Conservation (phyloP, 1,140 invertebrate genomes). For the Drosophila yakuba region DNA sequence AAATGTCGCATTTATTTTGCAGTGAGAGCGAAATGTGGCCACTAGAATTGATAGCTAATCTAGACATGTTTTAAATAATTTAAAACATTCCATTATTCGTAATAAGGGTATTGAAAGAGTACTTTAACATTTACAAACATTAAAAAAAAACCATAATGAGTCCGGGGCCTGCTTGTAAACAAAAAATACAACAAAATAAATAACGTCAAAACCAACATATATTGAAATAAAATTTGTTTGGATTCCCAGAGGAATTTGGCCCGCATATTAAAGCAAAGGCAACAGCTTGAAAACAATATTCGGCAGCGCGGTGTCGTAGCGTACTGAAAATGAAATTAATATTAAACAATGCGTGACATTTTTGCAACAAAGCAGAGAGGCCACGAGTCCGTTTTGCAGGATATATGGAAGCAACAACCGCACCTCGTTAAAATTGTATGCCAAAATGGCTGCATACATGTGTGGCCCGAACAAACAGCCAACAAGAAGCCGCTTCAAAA, state of each 20-base stretch:
- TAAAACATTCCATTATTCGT: not conserved
- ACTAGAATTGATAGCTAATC: constrained; percentile 16
- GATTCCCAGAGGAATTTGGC: not conserved
- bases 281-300: constrained; percentile 42
- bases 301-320: constrained; percentile 30
- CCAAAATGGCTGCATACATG: constrained; percentile 59
- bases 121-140: not conserved
- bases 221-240: constrained; percentile 34
- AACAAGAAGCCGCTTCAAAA: constrained; percentile 62
- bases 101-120: not conserved
- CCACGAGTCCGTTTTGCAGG: constrained; percentile 15
- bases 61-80: not conserved
- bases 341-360: constrained; percentile 66
- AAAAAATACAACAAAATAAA: constrained; percentile 9
- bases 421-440: constrained; percentile 76
- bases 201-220: not conserved
- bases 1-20: constrained; percentile 32
- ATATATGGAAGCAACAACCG: constrained; percentile 50
- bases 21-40: not conserved
- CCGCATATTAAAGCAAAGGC: constrained; percentile 37
- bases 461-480: constrained; percentile 41
- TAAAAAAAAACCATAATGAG: not conserved
- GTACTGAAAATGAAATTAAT: constrained; percentile 55
- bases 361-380: constrained; percentile 48
- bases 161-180: constrained; percentile 6